These are phyloP conservation scores for Vespertilio murinus DNA, from an alignment of 2,797 vertebrate genomes.

Conservation along the genomic window DNA sequence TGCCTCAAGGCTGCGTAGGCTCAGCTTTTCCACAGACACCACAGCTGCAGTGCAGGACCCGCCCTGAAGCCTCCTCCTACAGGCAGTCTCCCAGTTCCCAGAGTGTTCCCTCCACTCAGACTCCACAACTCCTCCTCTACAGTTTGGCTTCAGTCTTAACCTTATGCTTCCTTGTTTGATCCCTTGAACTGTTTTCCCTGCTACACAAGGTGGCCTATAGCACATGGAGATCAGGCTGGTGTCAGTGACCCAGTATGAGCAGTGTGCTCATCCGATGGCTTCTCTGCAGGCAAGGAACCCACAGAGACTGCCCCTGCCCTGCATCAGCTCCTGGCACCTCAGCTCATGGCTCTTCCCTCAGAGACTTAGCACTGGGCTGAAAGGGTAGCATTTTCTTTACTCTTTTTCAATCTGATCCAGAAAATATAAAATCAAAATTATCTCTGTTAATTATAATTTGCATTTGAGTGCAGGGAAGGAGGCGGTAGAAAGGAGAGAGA, in stretches of 20 bases:
- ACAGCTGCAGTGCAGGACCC: neutral
- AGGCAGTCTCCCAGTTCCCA: neutral
- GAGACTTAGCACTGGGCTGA: neutral
- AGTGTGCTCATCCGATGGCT: neutral
- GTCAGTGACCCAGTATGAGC: neutral
- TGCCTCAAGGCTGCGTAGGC: neutral
- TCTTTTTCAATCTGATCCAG: neutral
- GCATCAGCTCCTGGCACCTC: neutral
- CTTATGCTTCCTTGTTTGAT: neutral
- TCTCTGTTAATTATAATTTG: neutral
- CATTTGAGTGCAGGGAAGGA: neutral
- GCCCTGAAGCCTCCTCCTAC: neutral
- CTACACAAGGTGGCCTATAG: neutral
- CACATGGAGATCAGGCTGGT: neutral
- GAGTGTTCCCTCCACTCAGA: rapidly evolving
- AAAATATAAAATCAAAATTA: neutral
- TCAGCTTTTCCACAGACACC: neutral
- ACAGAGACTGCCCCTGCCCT: rapidly evolving
- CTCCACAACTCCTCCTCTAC: neutral
- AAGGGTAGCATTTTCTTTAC: neutral
- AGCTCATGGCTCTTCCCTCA: neutral
- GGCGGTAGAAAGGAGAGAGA: neutral
- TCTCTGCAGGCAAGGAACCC: neutral
- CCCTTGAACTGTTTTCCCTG: neutral
- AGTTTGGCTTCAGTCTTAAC: neutral